Conservation (phyloP, 2,888 invertebrate genomes). For the Endomychus coccineus region DNA sequence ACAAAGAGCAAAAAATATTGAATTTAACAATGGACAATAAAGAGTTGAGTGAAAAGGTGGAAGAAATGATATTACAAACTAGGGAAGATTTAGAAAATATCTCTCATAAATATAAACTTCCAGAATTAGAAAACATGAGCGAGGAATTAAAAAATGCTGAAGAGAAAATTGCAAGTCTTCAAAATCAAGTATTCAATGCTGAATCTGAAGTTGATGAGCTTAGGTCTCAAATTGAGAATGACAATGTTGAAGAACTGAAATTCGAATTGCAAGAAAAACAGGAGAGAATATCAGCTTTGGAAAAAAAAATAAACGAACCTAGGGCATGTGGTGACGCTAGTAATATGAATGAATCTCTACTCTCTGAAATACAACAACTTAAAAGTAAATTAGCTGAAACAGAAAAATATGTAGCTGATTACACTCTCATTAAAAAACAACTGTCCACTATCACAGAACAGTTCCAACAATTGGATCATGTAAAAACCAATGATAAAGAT, state of each 20-base stretch:
- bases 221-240: constrained; percentile 8
- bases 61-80: constrained; percentile 32
- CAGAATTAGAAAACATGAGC: constrained; percentile 33
- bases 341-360: too few species aligned
- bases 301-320: too few species aligned
- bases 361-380: too few species aligned
- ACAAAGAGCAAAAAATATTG: constrained; percentile 30
- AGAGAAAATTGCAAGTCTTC: constrained; percentile 25
- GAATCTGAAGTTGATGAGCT: constrained; percentile 7
- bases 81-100: constrained; percentile 32
- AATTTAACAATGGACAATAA: constrained; percentile 29
- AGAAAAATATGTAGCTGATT: too few species aligned
- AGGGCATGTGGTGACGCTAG: too few species aligned
- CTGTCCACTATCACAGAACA: too few species aligned
- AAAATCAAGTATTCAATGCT: constrained; percentile 22
- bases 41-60: constrained; percentile 32
- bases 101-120: constrained; percentile 33
- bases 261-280: constrained; percentile 9
- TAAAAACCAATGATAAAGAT: neutral
- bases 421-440: too few species aligned
- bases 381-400: too few species aligned
- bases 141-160: constrained; percentile 30
- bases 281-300: constrained; percentile 1
- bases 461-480: too few species aligned
- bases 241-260: constrained; percentile 16